Percentiles rank a stretch among this genome's conserved stretches.
Conservation (phyloP, 2,888 invertebrate genomes). For the Seira ritae region DNA sequence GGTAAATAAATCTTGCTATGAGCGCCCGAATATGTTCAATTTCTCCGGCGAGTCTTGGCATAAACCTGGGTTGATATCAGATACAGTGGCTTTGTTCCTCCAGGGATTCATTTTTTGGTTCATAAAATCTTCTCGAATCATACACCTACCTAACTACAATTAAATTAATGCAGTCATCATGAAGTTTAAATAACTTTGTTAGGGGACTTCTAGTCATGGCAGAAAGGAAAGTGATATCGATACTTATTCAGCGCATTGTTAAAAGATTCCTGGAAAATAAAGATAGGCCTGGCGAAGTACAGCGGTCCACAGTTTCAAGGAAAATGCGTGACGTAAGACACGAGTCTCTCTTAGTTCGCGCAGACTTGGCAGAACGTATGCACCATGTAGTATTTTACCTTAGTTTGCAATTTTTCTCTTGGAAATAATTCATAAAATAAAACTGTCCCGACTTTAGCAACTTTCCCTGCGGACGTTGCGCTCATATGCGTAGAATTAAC, state of each 20-base stretch:
- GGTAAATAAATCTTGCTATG: conserved; percentile 37
- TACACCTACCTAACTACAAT: background rate
- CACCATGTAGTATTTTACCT: background rate
- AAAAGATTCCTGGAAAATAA: conserved; percentile 44
- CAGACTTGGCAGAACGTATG: conserved; percentile 45
- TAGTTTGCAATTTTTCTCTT: background rate
- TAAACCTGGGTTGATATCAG: conserved; percentile 37
- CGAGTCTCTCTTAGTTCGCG: conserved; percentile 33
- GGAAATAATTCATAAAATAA: background rate
- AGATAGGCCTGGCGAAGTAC: background rate
- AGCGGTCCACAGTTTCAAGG: background rate
- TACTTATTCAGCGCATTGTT: conserved; percentile 47
- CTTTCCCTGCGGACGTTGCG: conserved; percentile 39
- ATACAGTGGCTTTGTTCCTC: conserved; percentile 45
- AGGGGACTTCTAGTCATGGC: conserved; percentile 59
- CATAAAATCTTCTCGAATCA: background rate
- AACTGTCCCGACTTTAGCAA: conserved; percentile 23
- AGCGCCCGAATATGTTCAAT: conserved; percentile 36
- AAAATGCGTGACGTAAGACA: conserved; percentile 16
- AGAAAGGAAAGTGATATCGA: conserved; percentile 38
- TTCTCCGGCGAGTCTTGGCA: conserved; percentile 24
- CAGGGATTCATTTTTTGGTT: conserved; percentile 69
- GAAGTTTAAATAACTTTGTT: background rate
- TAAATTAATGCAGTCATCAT: background rate
- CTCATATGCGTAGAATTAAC: conserved; percentile 61